Conservation (phyloP, 2,797 vertebrate genomes). For the Graptemys geographica region DNA sequence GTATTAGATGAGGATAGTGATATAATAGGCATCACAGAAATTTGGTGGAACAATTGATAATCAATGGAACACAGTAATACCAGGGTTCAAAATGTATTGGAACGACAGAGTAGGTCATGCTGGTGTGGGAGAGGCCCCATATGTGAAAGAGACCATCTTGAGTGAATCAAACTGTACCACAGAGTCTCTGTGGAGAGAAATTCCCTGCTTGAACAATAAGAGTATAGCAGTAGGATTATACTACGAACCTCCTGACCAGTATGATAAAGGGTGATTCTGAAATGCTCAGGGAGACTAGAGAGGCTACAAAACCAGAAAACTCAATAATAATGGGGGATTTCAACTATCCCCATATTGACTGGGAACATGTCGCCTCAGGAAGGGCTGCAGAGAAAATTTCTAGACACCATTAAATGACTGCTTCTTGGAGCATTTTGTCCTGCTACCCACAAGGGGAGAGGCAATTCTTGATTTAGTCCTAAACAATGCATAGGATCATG, state of each 20-base stretch:
- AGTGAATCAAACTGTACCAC: neutral
- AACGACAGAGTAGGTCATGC: neutral
- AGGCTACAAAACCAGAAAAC: too few species aligned
- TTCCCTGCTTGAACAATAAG: too few species aligned
- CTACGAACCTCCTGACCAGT: neutral
- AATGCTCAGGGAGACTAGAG: too few species aligned
- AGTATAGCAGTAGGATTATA: neutral
- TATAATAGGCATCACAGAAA: neutral
- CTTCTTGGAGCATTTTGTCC: neutral
- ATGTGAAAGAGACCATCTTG: neutral
- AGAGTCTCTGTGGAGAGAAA: neutral
- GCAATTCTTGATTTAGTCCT: neutral
- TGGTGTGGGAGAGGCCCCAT: neutral
- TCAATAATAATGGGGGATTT: neutral
- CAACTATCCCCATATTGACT: neutral
- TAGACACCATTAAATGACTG: neutral
- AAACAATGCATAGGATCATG: neutral
- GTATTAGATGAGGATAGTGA: neutral
- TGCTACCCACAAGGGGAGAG: neutral
- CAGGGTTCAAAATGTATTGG: neutral
- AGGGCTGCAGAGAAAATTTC: neutral
- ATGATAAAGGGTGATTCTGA: neutral
- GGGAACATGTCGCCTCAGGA: neutral
- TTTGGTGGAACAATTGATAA: neutral
- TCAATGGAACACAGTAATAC: neutral